These are phyloP conservation scores for Muscidifurax raptorellus DNA, from an alignment of 1,140 invertebrate genomes.

Conservation along the genomic window DNA sequence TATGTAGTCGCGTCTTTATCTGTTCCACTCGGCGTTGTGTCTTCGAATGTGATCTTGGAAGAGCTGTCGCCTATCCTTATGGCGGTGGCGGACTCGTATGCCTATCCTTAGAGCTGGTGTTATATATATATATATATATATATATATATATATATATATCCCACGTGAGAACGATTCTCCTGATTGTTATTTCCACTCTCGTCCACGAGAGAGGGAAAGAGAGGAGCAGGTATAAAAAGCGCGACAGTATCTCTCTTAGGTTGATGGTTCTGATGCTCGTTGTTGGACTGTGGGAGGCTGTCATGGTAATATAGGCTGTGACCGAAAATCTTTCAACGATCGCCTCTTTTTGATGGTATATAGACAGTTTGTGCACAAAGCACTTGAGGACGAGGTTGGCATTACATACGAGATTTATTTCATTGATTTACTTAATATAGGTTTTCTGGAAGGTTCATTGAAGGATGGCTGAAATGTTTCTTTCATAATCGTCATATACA, in stretches of 20 bases:
- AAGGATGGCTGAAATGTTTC: not conserved
- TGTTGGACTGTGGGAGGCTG: not conserved
- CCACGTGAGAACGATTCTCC: slow-evolving; percentile 44
- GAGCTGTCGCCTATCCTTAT: not conserved
- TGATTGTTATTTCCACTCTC: slow-evolving; percentile 42
- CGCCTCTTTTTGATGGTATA: not conserved
- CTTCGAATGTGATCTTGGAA: not conserved
- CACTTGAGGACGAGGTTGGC: no score
- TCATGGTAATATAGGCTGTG: not conserved
- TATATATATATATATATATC: no score
- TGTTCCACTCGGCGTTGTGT: not conserved
- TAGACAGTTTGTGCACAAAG: not conserved
- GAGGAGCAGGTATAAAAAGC: slow-evolving; percentile 8
- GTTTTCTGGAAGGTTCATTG: not conserved
- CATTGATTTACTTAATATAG: not conserved
- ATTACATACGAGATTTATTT: not conserved
- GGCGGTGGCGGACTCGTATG: not conserved
- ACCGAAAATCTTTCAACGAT: not conserved
- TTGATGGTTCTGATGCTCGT: not conserved
- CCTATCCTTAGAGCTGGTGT: no score
- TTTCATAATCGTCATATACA: no score
- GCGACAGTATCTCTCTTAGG: slow-evolving; percentile 4
- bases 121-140: no score
- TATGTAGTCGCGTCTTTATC: slow-evolving; percentile 45
- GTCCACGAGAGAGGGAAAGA: not conserved